Base-by-base conservation (phyloP, 2,888 invertebrate genomes). In the Seladonia tumulorum region DNA sequence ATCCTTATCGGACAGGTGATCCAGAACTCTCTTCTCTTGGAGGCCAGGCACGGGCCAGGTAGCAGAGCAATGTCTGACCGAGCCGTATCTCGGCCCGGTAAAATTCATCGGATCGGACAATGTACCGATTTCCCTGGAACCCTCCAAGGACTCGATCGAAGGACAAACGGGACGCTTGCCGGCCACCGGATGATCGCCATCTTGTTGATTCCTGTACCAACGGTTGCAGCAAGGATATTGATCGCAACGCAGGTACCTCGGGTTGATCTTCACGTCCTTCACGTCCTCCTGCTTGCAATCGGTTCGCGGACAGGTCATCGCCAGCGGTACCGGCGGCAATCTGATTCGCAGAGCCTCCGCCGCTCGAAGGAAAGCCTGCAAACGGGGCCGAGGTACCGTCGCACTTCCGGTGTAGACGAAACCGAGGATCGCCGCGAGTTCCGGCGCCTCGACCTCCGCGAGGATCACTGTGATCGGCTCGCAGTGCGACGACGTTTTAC, bases 401-500 rank as follows among this genome's bases (percentile, higher is more conserved):
- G 96, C 96, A 93, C 96, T 96, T 79, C 97, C 97, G 66, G 97
- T 97, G 93, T 97, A 97, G 86, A 97, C 96, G 92, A 97, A 97
- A 91, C 97, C 96, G 66, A 97, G 95, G 14, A 97, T 96, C 22
- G 96, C 96, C 0, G 96, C 96, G 95, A 97, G 96, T 86, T 96
- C 96, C 81, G 96, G 96, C 79, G 96, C 95, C 90, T 96, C 96
- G 83, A 97, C 96, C 91, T 97, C 97, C 42, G 97, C 97, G 76
- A 97, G 95, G 85, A 97, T 96, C 75, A 97, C 96, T 73, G 96
- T 96, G 66, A 96, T 96, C n/a, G 96, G 96, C 74, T 96, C 96
- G 85, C 92, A 92, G 75, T 91, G 89, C 60, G 89, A 90, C 25
- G 90, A 88, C 3, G 90, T 88, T 84, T 88, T 92, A 39, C 93